These are phyloP conservation scores for Tinea trinotella DNA, from an alignment of 2,888 invertebrate species.

Conservation along the genomic window DNA sequence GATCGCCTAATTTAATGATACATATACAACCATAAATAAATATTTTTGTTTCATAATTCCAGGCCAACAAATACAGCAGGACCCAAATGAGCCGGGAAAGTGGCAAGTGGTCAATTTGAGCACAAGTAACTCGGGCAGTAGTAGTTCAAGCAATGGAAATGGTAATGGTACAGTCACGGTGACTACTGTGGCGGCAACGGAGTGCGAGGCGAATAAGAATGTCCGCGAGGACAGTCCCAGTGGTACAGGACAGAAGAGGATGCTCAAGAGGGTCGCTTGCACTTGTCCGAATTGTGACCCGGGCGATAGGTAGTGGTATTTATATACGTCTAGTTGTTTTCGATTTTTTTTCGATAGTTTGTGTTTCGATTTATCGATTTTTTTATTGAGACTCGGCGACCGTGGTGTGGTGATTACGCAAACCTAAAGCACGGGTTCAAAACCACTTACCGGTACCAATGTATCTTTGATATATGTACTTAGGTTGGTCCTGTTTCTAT, in stretches of 20 bases:
- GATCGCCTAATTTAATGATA: too few species aligned
- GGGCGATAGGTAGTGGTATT: conserved; percentile 69
- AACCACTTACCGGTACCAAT: too few species aligned
- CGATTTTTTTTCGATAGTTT: too few species aligned
- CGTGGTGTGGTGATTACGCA: too few species aligned
- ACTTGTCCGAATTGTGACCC: conserved; percentile 98
- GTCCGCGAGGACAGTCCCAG: conserved; percentile 34
- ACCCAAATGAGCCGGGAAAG: conserved; percentile 86
- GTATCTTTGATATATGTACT: too few species aligned
- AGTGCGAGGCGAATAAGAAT: conserved; percentile 48
- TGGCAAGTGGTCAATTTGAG: conserved; percentile 81
- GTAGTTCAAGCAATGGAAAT: conserved; percentile 27
- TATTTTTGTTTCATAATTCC: conserved; percentile 22
- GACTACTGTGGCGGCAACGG: conserved; percentile 32
- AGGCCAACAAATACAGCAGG: conserved; percentile 84
- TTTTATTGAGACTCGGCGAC: too few species aligned
- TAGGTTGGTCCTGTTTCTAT: too few species aligned
- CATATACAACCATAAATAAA: too few species aligned
- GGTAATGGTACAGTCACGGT: conserved; percentile 23
- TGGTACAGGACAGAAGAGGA: conserved; percentile 39
- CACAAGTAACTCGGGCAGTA: conserved; percentile 30
- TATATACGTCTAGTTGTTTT: neutral
- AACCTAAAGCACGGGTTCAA: too few species aligned
- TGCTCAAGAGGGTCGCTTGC: conserved; percentile 92
- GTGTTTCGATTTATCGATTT: too few species aligned